Percentiles rank a stretch among this genome's conserved stretches.
These are phyloP conservation scores for Octomys mimax DNA, from an alignment of 2,797 vertebrate species.

Conservation along the genomic window DNA sequence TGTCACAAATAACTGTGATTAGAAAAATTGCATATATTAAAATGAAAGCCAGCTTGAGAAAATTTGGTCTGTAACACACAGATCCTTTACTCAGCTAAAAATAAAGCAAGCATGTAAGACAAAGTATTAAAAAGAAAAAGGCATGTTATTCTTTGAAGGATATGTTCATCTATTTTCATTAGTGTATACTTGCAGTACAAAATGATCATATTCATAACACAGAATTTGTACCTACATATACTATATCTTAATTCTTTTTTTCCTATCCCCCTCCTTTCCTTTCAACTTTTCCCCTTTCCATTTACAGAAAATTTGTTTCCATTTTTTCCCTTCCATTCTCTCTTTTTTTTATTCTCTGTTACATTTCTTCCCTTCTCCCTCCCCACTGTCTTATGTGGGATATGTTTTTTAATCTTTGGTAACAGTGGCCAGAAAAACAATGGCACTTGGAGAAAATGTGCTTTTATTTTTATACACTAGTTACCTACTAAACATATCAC, in stretches of 20 bases:
- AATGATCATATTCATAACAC: neutral
- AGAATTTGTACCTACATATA: neutral
- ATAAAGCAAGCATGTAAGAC: conserved; percentile 62
- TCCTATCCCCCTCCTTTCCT: neutral
- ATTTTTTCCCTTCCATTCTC: neutral
- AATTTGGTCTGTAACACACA: conserved; percentile 55
- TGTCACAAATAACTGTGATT: conserved; percentile 64
- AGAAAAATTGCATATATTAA: conserved; percentile 65
- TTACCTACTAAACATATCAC: conserved; percentile 43
- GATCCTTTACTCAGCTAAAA: conserved; percentile 61
- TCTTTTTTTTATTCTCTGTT: neutral
- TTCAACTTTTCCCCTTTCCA: neutral
- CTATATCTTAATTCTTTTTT: neutral
- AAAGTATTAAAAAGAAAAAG: conserved; percentile 60
- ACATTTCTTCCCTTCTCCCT: neutral
- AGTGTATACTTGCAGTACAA: neutral
- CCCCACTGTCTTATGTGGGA: neutral
- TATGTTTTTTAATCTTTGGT: conserved; percentile 39
- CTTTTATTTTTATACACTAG: conserved; percentile 47
- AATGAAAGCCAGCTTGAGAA: conserved; percentile 57
- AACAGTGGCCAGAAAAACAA: conserved; percentile 51
- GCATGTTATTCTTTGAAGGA: conserved; percentile 48
- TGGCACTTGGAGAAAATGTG: conserved; percentile 5
- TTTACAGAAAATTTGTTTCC: neutral
- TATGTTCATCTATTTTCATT: conserved; percentile 4